Conservation (phyloP, 2,113 vertebrate genomes). For the Stomatorhinus ivindoensis region DNA sequence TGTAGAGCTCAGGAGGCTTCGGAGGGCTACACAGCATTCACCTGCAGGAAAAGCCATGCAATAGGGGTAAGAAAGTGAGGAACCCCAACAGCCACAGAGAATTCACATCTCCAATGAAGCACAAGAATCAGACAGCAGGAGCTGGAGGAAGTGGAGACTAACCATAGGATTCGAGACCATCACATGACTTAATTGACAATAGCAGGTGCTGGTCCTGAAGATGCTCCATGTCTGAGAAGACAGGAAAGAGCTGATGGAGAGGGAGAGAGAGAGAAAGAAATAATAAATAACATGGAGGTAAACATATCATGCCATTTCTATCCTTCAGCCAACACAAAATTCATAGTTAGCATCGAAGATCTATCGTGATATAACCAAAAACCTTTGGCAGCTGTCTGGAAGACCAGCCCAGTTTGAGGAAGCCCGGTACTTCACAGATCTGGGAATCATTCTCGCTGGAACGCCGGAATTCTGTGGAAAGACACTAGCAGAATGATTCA, state of each 20-base stretch:
- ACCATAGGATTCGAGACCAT: slow-evolving; percentile 85
- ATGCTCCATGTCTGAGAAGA: slow-evolving; percentile 68
- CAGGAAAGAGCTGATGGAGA: slow-evolving; percentile 59
- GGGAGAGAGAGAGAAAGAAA: slow-evolving; percentile 1
- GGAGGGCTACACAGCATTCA: slow-evolving; percentile 67
- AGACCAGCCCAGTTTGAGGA: slow-evolving; percentile 75
- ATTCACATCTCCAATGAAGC: neutral
- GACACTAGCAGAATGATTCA: neutral
- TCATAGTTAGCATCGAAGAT: neutral
- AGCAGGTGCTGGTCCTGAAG: slow-evolving; percentile 76
- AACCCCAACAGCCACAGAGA: neutral
- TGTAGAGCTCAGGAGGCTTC: slow-evolving; percentile 36
- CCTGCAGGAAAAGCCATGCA: slow-evolving; percentile 45
- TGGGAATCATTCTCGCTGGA: slow-evolving; percentile 73
- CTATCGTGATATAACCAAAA: neutral
- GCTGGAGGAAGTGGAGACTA: neutral
- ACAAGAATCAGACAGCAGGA: neutral
- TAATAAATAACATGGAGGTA: neutral
- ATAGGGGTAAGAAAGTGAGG: neutral
- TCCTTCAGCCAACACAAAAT: neutral
- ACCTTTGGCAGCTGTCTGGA: slow-evolving; percentile 76
- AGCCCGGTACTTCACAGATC: slow-evolving; percentile 67
- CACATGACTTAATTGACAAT: slow-evolving; percentile 73
- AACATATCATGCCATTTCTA: neutral
- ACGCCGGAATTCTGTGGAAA: slow-evolving; percentile 60